A percentile compares a stretch with the other conserved stretches of the same genome.
phyloP scores from a whole-genome alignment of 2,888 invertebrate genomes.

The Microctonus aethiopoides region DNA sequence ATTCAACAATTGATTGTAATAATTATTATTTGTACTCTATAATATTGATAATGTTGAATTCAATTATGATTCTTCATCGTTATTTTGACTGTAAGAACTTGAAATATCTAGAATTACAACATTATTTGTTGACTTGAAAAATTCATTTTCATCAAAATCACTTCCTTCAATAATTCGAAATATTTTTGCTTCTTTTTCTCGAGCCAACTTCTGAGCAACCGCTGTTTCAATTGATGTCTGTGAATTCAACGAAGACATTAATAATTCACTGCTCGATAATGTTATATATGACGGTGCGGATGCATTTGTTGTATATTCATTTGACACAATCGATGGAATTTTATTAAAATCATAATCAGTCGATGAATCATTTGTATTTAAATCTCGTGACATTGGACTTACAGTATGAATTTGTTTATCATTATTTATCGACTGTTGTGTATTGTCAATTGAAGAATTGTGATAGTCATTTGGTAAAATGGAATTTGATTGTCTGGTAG shows the following conservation, averaged over 20 bases:
- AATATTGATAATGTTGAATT: too few species aligned
- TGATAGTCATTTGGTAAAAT: not conserved
- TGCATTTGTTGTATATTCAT: not conserved
- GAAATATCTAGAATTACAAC: not conserved
- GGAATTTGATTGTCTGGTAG: slow-evolving; percentile 1
- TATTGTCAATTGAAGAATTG: not conserved
- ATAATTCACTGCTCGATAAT: not conserved
- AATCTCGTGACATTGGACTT: not conserved
- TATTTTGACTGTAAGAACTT: not conserved
- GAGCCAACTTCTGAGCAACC: slow-evolving; percentile 27
- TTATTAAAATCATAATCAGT: not conserved
- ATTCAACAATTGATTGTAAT: too few species aligned
- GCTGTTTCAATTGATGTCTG: slow-evolving; percentile 36
- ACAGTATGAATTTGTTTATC: not conserved
- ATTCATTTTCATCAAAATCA: slow-evolving; percentile 46
- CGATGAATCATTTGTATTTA: too few species aligned
- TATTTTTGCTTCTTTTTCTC: slow-evolving; percentile 47
- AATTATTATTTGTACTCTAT: too few species aligned
- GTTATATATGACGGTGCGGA: slow-evolving; percentile 7
- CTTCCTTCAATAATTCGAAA: slow-evolving; percentile 50
- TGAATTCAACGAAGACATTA: slow-evolving; percentile 14
- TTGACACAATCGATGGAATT: not conserved
- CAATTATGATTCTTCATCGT: not conserved
- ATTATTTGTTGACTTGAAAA: slow-evolving; percentile 27
- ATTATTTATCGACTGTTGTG: not conserved